These are phyloP conservation scores for Calidris pugnax DNA, from an alignment of 2,113 vertebrate genomes.

Conservation along the genomic window DNA sequence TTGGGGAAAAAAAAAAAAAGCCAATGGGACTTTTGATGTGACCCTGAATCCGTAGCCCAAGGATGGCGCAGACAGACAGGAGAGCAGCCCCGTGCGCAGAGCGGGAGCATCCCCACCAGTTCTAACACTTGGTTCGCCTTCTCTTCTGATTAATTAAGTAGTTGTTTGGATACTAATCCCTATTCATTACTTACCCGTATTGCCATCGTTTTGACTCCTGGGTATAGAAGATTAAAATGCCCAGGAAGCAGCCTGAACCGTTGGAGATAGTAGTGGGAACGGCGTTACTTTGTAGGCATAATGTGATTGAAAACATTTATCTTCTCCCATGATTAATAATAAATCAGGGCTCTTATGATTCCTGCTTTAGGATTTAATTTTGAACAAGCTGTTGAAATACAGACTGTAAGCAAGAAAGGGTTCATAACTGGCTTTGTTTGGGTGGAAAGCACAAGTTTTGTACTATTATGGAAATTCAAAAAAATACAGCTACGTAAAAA, in stretches of 20 bases:
- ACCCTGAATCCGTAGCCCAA: not conserved
- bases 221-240: not conserved
- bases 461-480: not conserved
- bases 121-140: not conserved
- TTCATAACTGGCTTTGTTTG: conserved; percentile 3
- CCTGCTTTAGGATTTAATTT: conserved; percentile 19
- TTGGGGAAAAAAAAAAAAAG: too few species aligned
- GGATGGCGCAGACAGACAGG: accelerated
- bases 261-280: not conserved
- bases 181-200: not conserved
- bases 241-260: not conserved
- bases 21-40: not conserved
- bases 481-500: not conserved
- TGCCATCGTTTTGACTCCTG: not conserved
- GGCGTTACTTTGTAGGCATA: not conserved
- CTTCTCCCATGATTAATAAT: conserved; percentile 5
- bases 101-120: not conserved
- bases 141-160: not conserved
- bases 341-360: not conserved
- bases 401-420: not conserved
- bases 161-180: not conserved
- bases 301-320: not conserved
- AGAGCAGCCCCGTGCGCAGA: not conserved
- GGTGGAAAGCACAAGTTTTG: not conserved
- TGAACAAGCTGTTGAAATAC: not conserved